Percentiles rank a stretch among this genome's conserved stretches.
Conservation (phyloP, 2,888 invertebrate genomes). For the Eristalis arbustorum region DNA sequence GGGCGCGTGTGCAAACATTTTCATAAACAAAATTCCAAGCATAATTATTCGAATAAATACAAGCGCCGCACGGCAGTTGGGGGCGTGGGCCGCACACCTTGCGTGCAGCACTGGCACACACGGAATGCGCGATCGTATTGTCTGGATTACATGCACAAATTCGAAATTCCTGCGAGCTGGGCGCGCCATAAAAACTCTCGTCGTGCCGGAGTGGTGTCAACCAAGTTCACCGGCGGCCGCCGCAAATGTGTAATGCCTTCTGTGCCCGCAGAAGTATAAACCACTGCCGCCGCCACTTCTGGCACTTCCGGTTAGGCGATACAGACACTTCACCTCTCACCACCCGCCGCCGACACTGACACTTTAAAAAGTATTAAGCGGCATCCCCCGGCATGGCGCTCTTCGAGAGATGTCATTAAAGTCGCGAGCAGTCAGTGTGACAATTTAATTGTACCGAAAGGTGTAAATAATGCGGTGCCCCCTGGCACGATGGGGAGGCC, state of each 20-base stretch:
- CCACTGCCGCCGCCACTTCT: conserved; percentile 54
- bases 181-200: conserved; percentile 49
- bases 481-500: no score
- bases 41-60: conserved; percentile 61
- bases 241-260: conserved; percentile 60
- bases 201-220: conserved; percentile 48
- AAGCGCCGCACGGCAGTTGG: conserved; percentile 1
- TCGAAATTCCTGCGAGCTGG: conserved; percentile 29
- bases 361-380: no score
- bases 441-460: conserved; percentile 68
- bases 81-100: conserved; percentile 12
- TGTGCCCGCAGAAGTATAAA: conserved; percentile 61
- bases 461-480: conserved; percentile 60
- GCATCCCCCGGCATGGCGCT: not conserved
- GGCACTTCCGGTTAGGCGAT: not conserved
- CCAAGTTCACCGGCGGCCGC: conserved; percentile 60
- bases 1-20: conserved; percentile 30
- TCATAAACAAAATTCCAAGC: conserved; percentile 67
- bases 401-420: conserved; percentile 64
- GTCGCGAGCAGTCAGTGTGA: conserved; percentile 65
- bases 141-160: conserved; percentile 59
- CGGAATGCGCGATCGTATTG: conserved; percentile 41
- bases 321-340: not conserved
- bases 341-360: not conserved
- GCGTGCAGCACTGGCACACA: conserved; percentile 19